Evolutionary conservation across 2,113 vertebrate genomes (phyloP), one percentile per base, ranked within the genome.

Genomic region (Orthonyx spaldingii): DNA sequence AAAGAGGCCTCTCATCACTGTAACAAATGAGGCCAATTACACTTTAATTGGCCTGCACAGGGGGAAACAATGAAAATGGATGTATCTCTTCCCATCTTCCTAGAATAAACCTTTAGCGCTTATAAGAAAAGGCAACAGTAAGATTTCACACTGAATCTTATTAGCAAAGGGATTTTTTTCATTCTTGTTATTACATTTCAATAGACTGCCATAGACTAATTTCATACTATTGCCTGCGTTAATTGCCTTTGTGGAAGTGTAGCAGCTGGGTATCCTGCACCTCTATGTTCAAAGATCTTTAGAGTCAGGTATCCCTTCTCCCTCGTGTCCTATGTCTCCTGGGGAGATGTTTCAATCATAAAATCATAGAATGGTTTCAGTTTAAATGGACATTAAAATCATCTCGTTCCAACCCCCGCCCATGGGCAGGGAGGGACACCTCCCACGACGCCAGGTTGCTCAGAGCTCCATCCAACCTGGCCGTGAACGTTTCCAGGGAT

Each of bases 241-340:
- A 27, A 32, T 56, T 28, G 50, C 17, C 78, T 46, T 13, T 6
- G 15, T n/a, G 60, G 55, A 78, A 44, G 42, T 49, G 41, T 9
- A 41, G 42, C 22, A 82, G 28, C 27, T 26, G 42, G 13, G 22
- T 39, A 21, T 11, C 15, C 33, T 21, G 27, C 33, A 44, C 27
- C 21, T 57, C 13, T 9, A 0, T 44, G 35, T 57, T 52, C 28
- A 39, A 35, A 14, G 26, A 42, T 5, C 11, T 37, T 35, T 41
- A 30, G 41, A 28, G 55, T 8, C 5, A 19, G 15, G 3, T 13
- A 3, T 11, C 18, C 21, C 46, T 65, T 52, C 23, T 65, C 47
- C 65, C 22, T 49, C 1, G 0, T 2, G 16, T 3, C 17, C 37
- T 4, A 0, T 3, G 4, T 7, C 49, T 57, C 8, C 33, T 6